A percentile compares a stretch with the other conserved stretches of the same genome.
phyloP scores from a whole-genome alignment of 2,113 vertebrate genomes.

The Ginglymostoma cirratum region DNA sequence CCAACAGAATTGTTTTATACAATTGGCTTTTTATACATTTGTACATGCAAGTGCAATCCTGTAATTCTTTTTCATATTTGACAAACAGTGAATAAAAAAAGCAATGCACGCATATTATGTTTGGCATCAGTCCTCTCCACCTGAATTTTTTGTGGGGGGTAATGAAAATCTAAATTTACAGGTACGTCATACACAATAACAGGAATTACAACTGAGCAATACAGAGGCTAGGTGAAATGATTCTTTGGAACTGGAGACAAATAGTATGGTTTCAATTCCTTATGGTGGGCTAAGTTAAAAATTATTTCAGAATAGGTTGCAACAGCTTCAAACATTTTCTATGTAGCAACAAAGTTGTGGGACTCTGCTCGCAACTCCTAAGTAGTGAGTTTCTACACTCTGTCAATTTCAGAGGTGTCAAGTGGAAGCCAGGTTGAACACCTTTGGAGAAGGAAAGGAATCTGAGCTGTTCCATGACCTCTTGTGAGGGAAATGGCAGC shows the following conservation, averaged over 20 bases:
- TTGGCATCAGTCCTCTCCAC: background rate
- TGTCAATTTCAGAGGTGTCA: background rate
- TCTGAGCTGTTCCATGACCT: too few relatives aligned
- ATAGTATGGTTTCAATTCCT: background rate
- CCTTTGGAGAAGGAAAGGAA: background rate
- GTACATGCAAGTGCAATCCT: background rate
- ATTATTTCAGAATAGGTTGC: background rate
- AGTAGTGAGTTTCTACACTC: background rate
- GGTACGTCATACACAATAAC: background rate
- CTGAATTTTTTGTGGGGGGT: background rate
- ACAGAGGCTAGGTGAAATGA: background rate
- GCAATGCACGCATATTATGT: background rate
- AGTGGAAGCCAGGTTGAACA: background rate
- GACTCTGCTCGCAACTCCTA: background rate
- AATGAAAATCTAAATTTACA: constrained; percentile 1
- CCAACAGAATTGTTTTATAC: background rate
- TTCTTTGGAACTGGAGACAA: background rate
- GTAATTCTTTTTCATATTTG: background rate
- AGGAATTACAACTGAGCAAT: background rate
- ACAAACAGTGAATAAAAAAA: background rate
- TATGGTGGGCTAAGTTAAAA: background rate
- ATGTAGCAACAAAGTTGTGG: background rate
- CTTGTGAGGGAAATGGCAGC: too few relatives aligned
- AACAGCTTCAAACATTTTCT: background rate
- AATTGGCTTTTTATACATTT: background rate